Conservation (phyloP, 37 sponge, comb jelly and placozoan species). For the Cliona cf. orientalis region DNA sequence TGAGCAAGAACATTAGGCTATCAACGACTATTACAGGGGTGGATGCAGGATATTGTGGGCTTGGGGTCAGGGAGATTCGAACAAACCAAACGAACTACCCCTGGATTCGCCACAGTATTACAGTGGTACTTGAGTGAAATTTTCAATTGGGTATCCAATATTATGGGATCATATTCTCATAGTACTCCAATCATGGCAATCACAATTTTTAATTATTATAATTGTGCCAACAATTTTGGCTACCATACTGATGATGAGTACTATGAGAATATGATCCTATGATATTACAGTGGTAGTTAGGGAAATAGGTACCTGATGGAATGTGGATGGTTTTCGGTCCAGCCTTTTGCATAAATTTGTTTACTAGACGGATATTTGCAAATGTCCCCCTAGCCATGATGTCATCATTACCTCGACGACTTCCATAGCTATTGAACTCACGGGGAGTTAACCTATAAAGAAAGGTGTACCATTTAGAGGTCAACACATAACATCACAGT, state of each 20-base stretch:
- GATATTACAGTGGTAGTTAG: too few species aligned
- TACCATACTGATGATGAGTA: too few species aligned
- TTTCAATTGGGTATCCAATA: background rate
- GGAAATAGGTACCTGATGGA: slow-evolving; percentile 87
- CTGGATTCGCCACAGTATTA: background rate
- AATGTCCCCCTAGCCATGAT: slow-evolving; percentile 96
- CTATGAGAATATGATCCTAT: too few species aligned
- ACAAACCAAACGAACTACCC: too few species aligned
- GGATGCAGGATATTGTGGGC: too few species aligned
- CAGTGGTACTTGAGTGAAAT: background rate
- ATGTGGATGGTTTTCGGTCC: slow-evolving; percentile 80
- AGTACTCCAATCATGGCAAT: too few species aligned
- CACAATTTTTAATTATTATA: too few species aligned
- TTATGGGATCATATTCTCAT: too few species aligned
- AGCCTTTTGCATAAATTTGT: slow-evolving; percentile 77
- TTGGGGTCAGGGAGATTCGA: too few species aligned
- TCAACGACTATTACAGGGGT: background rate
- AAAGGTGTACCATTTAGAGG: background rate
- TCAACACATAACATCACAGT: slow-evolving; percentile 5
- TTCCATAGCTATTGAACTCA: slow-evolving; percentile 94
- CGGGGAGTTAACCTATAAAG: slow-evolving; percentile 75
- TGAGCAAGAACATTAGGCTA: background rate
- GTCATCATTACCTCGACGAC: slow-evolving; percentile 90
- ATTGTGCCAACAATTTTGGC: too few species aligned
- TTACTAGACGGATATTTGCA: slow-evolving; percentile 89